phyloP scores from a whole-genome alignment of 1,140 invertebrate genomes.

The Meteorus sp. region DNA sequence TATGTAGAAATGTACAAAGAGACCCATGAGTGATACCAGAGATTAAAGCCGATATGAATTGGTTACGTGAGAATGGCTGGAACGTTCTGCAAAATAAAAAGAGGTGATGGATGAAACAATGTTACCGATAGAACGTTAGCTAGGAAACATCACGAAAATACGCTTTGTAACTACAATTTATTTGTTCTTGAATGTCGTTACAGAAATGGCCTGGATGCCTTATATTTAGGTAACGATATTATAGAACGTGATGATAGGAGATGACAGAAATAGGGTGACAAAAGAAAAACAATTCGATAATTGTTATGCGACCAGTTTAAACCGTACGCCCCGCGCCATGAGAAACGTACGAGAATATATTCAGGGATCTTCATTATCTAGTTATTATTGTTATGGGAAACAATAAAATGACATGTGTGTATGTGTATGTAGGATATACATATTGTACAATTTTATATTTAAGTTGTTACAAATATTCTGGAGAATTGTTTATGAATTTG shows the following conservation, averaged over 20 bases:
- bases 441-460: background rate
- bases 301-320: constrained; percentile 26
- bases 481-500: too few relatives aligned
- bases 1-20: constrained; percentile 24
- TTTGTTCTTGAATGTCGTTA: constrained; percentile 12
- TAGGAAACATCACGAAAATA: constrained; percentile 1
- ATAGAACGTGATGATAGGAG: constrained; percentile 4
- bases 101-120: too few relatives aligned
- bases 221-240: constrained; percentile 6
- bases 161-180: constrained; percentile 33
- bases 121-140: constrained; percentile 18
- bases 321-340: constrained; percentile 41
- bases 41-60: constrained; percentile 32
- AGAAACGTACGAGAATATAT: constrained; percentile 41
- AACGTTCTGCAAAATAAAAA: constrained; percentile 15
- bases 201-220: background rate
- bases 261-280: background rate
- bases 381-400: constrained; percentile 36
- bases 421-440: constrained; percentile 14
- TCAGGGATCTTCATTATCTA: constrained; percentile 54
- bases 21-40: constrained; percentile 32
- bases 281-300: constrained; percentile 19
- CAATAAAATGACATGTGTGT: background rate
- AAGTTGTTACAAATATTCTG: constrained; percentile 4
- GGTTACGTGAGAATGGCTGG: constrained; percentile 29